phyloP scores from a whole-genome alignment of 2,797 vertebrate species.

The Tokudaia tokunoshimensis region DNA sequence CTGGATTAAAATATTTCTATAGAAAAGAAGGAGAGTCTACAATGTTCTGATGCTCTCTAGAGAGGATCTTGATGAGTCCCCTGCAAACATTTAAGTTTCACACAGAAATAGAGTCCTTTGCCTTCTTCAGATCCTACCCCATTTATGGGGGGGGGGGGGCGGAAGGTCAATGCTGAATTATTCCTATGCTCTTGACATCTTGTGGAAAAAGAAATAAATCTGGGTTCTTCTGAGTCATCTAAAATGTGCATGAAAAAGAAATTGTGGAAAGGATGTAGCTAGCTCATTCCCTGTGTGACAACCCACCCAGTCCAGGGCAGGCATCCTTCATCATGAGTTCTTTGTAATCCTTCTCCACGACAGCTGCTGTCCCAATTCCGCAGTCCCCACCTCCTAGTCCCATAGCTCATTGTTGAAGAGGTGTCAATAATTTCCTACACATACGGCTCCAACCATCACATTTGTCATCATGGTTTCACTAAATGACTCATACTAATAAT shows the following conservation, averaged over 20 bases:
- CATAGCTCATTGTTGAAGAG: neutral
- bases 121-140: neutral
- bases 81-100: neutral
- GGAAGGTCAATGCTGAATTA: neutral
- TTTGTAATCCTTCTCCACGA: neutral
- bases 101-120: neutral
- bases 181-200: neutral
- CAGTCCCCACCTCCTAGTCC: neutral
- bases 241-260: neutral
- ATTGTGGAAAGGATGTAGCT: neutral
- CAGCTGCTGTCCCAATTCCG: neutral
- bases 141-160: neutral
- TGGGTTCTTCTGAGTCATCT: neutral
- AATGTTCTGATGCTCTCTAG: neutral
- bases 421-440: neutral
- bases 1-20: neutral
- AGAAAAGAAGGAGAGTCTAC: neutral
- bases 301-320: neutral
- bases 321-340: neutral
- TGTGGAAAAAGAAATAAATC: neutral
- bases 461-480: neutral
- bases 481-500: neutral
- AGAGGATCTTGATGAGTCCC: neutral
- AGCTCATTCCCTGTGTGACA: neutral
- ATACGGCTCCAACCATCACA: neutral